Base-by-base conservation (phyloP, 1,140 invertebrate species). In the Cecropterus lyciades region DNA sequence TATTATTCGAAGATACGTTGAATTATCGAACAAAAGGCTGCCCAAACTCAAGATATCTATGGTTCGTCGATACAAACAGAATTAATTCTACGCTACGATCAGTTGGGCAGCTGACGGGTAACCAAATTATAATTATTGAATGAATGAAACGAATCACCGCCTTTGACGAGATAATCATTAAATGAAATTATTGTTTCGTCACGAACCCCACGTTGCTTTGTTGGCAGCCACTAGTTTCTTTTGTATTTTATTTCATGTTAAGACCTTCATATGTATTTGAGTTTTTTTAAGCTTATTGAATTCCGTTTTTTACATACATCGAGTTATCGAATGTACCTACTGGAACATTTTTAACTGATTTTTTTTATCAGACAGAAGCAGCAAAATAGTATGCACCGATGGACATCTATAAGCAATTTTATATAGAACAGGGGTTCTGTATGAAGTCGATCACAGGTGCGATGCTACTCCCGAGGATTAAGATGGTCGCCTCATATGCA, bases 161-260 rank as follows among this genome's bases (percentile, higher is more conserved):
- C 77, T 81, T 77, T 81, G 77, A 76, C 79, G 73, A 75, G 67
- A 71, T 79, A 82, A 84, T 84, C 81, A 80, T 78, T 73, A 77
- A 77, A 77, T 73, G 69, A 72, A 82, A 86, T 84, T 86, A 84
- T 81, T 75, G 52, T 83, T 86, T 83, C 84, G 82, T 78, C 74
- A 83, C 76, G 82, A 79, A 57, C 71, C 73, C 65, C 13, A 24
- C 11, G 20, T 56, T 14, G 33, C 63, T 72, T 75, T 82, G 62
- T 78, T 59, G 42, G 49, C 27, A 13, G 56, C 62, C 30, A 53
- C 49, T 62, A 46, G 43, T 43, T 48, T 59, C 14, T 59, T 59
- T 45, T 59, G 43, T 30, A n/a, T 20, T 43, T 11, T n/a, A n/a
- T 11, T 40, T 9, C 11, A 40, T 9, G 30, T 33, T 6, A 33